Conservation (phyloP, 2,888 invertebrate genomes). For the Drosophila melanocephala region DNA sequence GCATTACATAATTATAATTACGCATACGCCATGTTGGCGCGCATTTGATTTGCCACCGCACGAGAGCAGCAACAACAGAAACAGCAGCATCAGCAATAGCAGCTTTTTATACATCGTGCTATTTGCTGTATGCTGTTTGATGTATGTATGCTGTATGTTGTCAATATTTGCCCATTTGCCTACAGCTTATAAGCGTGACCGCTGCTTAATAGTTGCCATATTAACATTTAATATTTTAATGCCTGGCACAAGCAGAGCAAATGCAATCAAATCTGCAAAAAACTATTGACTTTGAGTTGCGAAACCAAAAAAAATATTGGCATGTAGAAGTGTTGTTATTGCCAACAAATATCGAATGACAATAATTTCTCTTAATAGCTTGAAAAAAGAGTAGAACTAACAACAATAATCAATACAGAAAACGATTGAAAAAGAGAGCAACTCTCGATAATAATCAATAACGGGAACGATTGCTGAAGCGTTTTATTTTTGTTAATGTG, state of each 20-base stretch:
- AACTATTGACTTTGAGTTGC: constrained; percentile 30
- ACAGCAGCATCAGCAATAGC: neutral
- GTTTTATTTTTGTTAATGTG: neutral
- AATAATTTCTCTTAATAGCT: neutral
- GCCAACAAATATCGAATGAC: neutral
- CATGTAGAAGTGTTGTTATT: neutral
- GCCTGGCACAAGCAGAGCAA: constrained; percentile 35
- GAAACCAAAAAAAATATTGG: neutral
- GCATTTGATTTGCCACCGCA: constrained; percentile 61
- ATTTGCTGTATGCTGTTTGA: constrained; percentile 17
- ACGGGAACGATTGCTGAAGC: too few species aligned
- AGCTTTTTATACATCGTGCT: constrained; percentile 16
- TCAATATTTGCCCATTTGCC: constrained; percentile 64
- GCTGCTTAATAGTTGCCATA: constrained; percentile 53
- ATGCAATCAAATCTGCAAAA: constrained; percentile 16
- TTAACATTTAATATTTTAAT: constrained; percentile 60
- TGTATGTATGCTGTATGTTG: constrained; percentile 24
- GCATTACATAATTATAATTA: constrained; percentile 80
- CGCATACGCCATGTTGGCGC: constrained; percentile 76
- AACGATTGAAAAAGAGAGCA: neutral
- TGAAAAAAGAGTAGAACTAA: neutral
- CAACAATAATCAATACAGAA: neutral
- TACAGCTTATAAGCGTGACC: constrained; percentile 14
- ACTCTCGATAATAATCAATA: neutral
- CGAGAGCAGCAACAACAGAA: constrained; percentile 4